phyloP scores from a whole-genome alignment of 2,888 invertebrate species.

The Dasysyrphus albostriatus region DNA sequence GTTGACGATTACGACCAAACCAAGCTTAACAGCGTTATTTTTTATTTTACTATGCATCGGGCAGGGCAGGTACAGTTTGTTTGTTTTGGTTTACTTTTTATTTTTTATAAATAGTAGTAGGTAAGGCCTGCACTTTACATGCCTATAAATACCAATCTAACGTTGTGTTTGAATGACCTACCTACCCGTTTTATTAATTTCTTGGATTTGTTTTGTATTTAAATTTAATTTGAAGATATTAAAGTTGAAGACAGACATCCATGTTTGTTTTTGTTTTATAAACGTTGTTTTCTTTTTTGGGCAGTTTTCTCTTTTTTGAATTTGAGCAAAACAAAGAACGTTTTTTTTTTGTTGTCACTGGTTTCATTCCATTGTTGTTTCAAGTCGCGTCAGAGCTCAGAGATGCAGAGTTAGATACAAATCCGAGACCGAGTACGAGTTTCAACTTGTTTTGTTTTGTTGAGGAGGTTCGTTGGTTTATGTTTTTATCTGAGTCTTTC shows the following conservation, averaged over 20 bases:
- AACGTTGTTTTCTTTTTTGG: conserved; percentile 22
- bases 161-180: conserved; percentile 54
- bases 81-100: not conserved
- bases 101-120: too few relatives aligned
- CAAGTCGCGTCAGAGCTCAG: not conserved
- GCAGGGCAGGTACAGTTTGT: not conserved
- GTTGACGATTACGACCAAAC: not conserved
- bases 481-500: conserved; percentile 65
- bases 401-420: conserved; percentile 29
- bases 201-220: conserved; percentile 40
- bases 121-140: conserved; percentile 9
- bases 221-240: not conserved
- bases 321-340: conserved; percentile 64
- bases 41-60: conserved; percentile 18
- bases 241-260: conserved; percentile 2
- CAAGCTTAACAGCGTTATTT: conserved; percentile 13
- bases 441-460: conserved; percentile 59
- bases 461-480: conserved; percentile 48
- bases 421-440: conserved; percentile 16
- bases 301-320: conserved; percentile 53
- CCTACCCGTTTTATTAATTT: conserved; percentile 40
- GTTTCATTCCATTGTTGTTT: conserved; percentile 11
- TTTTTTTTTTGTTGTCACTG: not conserved
- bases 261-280: conserved; percentile 47
- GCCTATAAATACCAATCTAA: conserved; percentile 26